These are phyloP conservation scores for Prenolepis imparis DNA, from an alignment of 2,888 invertebrate genomes.

Conservation along the genomic window DNA sequence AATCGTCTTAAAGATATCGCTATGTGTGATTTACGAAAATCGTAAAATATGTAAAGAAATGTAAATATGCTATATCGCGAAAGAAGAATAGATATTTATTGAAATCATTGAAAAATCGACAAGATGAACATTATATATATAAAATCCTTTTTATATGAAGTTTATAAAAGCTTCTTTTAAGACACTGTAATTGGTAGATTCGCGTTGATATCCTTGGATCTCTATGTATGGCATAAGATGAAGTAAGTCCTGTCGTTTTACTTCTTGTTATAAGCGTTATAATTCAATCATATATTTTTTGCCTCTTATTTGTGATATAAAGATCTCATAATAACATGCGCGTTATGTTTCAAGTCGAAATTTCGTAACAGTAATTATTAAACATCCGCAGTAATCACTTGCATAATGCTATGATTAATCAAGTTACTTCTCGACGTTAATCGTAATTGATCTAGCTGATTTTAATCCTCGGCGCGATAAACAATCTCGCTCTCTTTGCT, in stretches of 20 bases:
- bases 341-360: neutral
- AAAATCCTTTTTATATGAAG: neutral
- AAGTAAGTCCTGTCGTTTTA: conserved; percentile 53
- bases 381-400: neutral
- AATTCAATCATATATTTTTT: neutral
- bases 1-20: neutral
- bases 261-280: conserved; percentile 20
- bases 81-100: neutral
- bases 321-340: neutral
- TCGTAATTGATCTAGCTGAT: neutral
- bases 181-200: conserved; percentile 55
- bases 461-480: neutral
- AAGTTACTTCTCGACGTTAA: neutral
- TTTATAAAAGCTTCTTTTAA: conserved; percentile 15
- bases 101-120: neutral
- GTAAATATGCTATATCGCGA: neutral
- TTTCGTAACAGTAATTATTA: neutral
- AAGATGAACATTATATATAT: neutral
- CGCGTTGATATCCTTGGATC: conserved; percentile 61
- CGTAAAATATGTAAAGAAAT: neutral
- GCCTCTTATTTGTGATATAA: neutral
- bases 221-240: conserved; percentile 71
- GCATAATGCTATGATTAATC: neutral
- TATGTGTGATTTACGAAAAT: neutral
- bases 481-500: neutral